These are phyloP conservation scores for Leucophora obtusa DNA, from an alignment of 2,888 invertebrate genomes.

Conservation along the genomic window DNA sequence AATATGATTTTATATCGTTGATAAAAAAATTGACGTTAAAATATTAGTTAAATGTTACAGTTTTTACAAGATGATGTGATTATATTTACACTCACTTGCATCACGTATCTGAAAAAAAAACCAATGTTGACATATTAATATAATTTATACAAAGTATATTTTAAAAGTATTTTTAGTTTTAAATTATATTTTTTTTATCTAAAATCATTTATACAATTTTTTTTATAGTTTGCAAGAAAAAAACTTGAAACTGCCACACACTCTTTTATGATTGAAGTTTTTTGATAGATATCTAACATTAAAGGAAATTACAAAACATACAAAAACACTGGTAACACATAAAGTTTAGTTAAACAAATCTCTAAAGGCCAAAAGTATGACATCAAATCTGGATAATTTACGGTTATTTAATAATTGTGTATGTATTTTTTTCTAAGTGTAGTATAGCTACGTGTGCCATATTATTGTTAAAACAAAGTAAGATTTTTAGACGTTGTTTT, in stretches of 20 bases:
- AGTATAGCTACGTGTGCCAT: not conserved
- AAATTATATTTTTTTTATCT: not conserved
- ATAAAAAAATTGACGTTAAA: too few species aligned
- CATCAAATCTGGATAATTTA: not conserved
- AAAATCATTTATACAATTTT: not conserved
- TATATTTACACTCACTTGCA: slow-evolving; percentile 27
- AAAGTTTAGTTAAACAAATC: not conserved
- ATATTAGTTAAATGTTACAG: too few species aligned
- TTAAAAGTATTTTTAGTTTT: not conserved
- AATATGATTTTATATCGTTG: too few species aligned
- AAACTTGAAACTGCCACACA: slow-evolving; percentile 57
- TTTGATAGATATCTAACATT: slow-evolving; percentile 49
- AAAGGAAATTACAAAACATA: slow-evolving; percentile 57
- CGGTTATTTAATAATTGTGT: too few species aligned
- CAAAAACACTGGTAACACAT: not conserved
- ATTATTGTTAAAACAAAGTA: not conserved
- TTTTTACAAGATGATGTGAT: not conserved
- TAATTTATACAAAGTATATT: not conserved
- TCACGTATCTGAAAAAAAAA: slow-evolving; percentile 34
- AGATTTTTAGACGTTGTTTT: not conserved
- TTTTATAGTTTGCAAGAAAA: slow-evolving; percentile 5
- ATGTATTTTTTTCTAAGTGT: not conserved
- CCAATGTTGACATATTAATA: slow-evolving; percentile 55
- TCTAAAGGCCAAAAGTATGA: not conserved
- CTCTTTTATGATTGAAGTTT: slow-evolving; percentile 39